Conservation (phyloP, 1,140 invertebrate species). For the Druon quercuslanigerum region DNA sequence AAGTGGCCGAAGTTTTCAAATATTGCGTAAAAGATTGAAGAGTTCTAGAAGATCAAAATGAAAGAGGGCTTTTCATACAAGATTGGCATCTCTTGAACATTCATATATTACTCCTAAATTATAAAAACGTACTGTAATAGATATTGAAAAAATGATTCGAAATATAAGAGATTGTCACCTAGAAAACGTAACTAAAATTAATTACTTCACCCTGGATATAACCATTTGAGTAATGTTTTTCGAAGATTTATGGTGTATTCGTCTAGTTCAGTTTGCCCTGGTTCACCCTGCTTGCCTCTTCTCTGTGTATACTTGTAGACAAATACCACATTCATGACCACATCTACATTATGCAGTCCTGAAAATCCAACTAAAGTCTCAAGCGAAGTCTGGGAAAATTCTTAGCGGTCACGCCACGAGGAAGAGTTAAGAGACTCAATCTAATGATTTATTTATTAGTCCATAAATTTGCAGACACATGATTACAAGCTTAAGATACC, state of each 20-base stretch:
- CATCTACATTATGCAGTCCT: slow-evolving; percentile 23
- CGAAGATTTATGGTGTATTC: slow-evolving; percentile 14
- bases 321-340: slow-evolving; percentile 21
- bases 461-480: not conserved
- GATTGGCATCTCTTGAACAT: too few species aligned
- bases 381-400: slow-evolving; percentile 8
- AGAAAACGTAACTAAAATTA: not conserved
- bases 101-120: too few species aligned
- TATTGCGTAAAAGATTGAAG: too few species aligned
- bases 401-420: slow-evolving; percentile 9
- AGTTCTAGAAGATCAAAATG: too few species aligned
- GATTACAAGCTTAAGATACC: too few species aligned
- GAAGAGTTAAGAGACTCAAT: not conserved
- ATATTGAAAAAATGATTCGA: too few species aligned
- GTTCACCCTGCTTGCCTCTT: not conserved
- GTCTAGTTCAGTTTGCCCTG: slow-evolving; percentile 23
- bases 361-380: slow-evolving; percentile 26
- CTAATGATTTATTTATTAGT: slow-evolving; percentile 15
- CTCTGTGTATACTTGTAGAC: slow-evolving; percentile 21
- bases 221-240: slow-evolving; percentile 8
- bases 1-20: too few species aligned
- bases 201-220: not conserved
- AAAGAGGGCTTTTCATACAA: too few species aligned
- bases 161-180: not conserved
- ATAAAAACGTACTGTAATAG: too few species aligned